Evolutionary conservation across 2,888 invertebrate species (phyloP), one percentile per base, ranked within the genome.

Genomic region (Ryuthela nishihirai): DNA sequence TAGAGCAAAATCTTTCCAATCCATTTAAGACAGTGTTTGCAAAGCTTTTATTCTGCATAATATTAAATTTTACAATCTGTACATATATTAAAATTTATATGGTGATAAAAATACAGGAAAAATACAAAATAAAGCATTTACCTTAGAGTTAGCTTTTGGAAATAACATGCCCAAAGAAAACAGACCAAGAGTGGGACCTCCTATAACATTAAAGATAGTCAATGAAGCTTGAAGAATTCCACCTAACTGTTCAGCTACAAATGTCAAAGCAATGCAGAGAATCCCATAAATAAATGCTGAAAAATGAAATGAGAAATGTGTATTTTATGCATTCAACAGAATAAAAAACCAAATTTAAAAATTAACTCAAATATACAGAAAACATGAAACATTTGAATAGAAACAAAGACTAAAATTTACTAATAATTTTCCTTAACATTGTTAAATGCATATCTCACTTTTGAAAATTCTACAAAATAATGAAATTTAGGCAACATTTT

Each of bases 201-300:
- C 91, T 6, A 73, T 83, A 0, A 89, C 85, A 1, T 90, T 91
- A 70, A 92, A 90, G 65, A 91, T 87, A 0, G 88, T 88, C 7
- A 91, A 75, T 0, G 89, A 82, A 0, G 88, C 86, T 75, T 91
- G 88, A n/a, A 94, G 77, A n/a, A 94, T 80, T 0, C 88, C 88
- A 0, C 90, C 91, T 40, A 93, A 76, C 53, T 84, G 79, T 66
- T 91, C 85, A 0, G 90, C 89, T 5, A 89, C 69, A 72, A 89
- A 91, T 0, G 94, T 89, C 32, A 94, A 71, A 0, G 82, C 85
- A 40, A 95, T 77, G 70, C 89, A 90, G 1, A 86, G 65, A 0
- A 84, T 69, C 0, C 94, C 94, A 71, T 82, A 91, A 0, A 76
- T 67, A 15, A 87, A 77, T 0, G 89, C 88, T 63, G 24, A 21